These are phyloP conservation scores for Solea senegalensis DNA, from an alignment of 2,113 vertebrate genomes.

Conservation along the genomic window DNA sequence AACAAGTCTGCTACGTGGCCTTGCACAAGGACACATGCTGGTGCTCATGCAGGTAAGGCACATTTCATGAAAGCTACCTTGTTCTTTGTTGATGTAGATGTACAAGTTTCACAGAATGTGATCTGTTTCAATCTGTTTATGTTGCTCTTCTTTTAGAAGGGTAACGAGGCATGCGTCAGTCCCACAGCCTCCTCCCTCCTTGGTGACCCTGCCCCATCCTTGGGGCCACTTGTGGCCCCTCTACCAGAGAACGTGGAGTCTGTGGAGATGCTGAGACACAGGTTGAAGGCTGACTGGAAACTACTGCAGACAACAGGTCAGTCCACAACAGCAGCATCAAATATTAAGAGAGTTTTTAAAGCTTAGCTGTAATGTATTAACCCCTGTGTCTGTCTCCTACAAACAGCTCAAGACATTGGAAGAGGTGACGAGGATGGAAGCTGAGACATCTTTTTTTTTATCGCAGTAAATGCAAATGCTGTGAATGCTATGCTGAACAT, in stretches of 20 bases:
- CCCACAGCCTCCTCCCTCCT: slow-evolving; percentile 72
- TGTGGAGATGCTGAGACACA: slow-evolving; percentile 70
- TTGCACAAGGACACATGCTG: slow-evolving; percentile 84
- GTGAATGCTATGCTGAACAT: neutral
- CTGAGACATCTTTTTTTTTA: neutral
- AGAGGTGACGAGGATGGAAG: slow-evolving; percentile 34
- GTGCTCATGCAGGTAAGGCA: slow-evolving; percentile 85
- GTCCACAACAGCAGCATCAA: neutral
- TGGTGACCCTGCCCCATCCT: slow-evolving; percentile 62
- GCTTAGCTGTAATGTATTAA: neutral
- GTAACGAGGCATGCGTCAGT: slow-evolving; percentile 44
- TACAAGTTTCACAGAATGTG: neutral
- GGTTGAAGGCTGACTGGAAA: slow-evolving; percentile 72
- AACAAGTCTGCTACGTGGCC: slow-evolving; percentile 81
- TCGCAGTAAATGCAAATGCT: neutral
- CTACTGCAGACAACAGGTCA: slow-evolving; percentile 70
- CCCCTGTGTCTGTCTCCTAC: slow-evolving; percentile 4
- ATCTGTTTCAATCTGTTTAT: neutral
- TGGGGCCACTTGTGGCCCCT: slow-evolving; percentile 57
- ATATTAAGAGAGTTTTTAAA: neutral
- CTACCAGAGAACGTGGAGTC: slow-evolving; percentile 50
- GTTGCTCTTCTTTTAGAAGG: slow-evolving; percentile 43
- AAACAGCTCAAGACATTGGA: slow-evolving; percentile 51
- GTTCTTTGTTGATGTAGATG: neutral
- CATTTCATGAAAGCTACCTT: neutral